Evolutionary conservation across 2,888 invertebrate species (phyloP).

Genomic region (Ctena decussata): DNA sequence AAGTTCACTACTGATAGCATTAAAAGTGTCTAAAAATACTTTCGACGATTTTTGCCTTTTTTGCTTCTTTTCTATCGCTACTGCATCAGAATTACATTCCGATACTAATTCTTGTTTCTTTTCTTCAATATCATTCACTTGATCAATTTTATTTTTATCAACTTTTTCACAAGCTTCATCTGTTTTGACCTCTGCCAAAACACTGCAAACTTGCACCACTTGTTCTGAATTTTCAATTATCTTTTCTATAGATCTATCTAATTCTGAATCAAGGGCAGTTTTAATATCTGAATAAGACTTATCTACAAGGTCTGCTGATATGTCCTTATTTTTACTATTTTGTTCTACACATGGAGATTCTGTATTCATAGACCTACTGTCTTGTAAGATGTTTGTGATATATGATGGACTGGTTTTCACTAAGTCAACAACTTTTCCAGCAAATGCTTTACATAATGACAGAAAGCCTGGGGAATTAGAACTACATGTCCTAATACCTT

Average conservation of each 20-base stretch:
- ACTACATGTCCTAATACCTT: neutral
- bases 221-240: neutral
- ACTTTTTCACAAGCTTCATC: neutral
- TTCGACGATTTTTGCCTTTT: neutral
- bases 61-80: neutral
- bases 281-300: neutral
- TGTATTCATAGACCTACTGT: neutral
- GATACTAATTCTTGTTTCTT: neutral
- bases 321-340: neutral
- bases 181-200: neutral
- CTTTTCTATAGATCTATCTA: neutral
- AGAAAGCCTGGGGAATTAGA: constrained; percentile 54
- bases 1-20: constrained; percentile 52
- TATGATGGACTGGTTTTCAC: constrained; percentile 61
- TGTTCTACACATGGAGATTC: neutral
- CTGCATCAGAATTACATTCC: neutral
- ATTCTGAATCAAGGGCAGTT: neutral
- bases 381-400: constrained; percentile 23
- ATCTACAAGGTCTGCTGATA: neutral
- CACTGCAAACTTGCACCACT: neutral
- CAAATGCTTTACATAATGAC: constrained; percentile 58
- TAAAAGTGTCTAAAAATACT: constrained; percentile 55
- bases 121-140: neutral
- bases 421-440: constrained; percentile 62
- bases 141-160: neutral